phyloP scores from a whole-genome alignment of 2,113 vertebrate genomes.

The Solea solea region DNA sequence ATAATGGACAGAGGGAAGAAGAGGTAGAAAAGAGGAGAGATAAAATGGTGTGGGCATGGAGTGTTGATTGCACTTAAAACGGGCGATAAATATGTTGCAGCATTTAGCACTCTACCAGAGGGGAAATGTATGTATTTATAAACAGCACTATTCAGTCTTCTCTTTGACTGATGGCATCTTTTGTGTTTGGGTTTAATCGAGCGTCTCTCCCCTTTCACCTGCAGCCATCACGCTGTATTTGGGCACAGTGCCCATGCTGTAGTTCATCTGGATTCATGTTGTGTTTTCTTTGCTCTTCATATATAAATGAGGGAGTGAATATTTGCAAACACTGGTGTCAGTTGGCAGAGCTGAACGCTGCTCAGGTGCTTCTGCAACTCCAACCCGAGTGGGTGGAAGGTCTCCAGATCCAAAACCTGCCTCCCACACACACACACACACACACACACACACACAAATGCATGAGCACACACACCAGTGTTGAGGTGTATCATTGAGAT shows the following conservation, averaged over 20 bases:
- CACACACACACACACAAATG: conserved; percentile 2
- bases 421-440: conserved; percentile 58
- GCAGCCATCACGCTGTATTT: conserved; percentile 17
- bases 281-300: conserved; percentile 11
- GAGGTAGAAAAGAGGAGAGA: conserved; percentile 38
- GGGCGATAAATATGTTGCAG: conserved; percentile 36
- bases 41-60: conserved; percentile 44
- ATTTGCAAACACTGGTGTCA: conserved; percentile 67
- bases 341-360: conserved; percentile 45
- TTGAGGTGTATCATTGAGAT: conserved; percentile 43
- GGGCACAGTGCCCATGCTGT: conserved; percentile 26
- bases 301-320: conserved; percentile 60
- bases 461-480: background rate
- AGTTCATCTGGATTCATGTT: conserved; percentile 40
- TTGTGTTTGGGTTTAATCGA: conserved; percentile 31
- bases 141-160: conserved; percentile 25
- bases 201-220: conserved; percentile 20
- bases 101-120: conserved; percentile 28
- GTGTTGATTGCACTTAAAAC: conserved; percentile 52
- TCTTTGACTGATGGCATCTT: conserved; percentile 40
- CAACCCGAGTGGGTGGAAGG: conserved; percentile 67
- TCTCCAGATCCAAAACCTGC: conserved; percentile 55
- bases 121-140: conserved; percentile 10
- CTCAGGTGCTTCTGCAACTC: conserved; percentile 69
- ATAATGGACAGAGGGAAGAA: conserved; percentile 58